Conservation (phyloP, 2,888 invertebrate genomes). For the Poecilobothrus nobilitatus region DNA sequence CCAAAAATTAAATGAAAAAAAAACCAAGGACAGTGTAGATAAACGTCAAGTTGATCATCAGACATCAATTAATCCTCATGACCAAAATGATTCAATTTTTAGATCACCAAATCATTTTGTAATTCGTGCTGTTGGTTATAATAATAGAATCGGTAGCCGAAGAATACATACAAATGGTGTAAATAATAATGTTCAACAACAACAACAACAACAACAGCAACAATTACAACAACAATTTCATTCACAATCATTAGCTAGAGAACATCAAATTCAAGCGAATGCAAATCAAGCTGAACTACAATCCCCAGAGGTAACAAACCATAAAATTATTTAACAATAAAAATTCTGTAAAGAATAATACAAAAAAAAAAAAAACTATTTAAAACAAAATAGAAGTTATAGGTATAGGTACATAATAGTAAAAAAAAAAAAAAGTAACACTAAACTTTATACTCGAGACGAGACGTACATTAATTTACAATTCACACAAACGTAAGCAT, state of each 20-base stretch:
- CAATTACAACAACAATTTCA: not conserved
- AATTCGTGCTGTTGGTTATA: conserved; percentile 5
- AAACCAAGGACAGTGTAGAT: not conserved
- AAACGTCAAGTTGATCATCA: conserved; percentile 9
- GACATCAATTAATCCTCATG: conserved; percentile 5
- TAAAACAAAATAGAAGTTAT: no score
- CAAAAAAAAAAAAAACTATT: no score
- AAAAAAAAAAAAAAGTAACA: no score
- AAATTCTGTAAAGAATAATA: no score
- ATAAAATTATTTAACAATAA: not conserved
- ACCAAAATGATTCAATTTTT: conserved; percentile 2
- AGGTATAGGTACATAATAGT: no score
- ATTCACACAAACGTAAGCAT: no score
- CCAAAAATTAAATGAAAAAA: not conserved
- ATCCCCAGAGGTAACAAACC: not conserved
- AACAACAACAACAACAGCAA: not conserved
- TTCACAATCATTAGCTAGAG: not conserved
- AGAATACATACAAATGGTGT: not conserved
- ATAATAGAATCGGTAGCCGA: not conserved
- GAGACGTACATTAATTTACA: no score
- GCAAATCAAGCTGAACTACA: not conserved
- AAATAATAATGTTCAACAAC: not conserved
- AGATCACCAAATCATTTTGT: conserved; percentile 8
- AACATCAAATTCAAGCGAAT: not conserved
- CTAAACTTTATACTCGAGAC: no score